Base-by-base conservation (phyloP, 2,797 vertebrate genomes). In the Sebastes jordani region DNA sequence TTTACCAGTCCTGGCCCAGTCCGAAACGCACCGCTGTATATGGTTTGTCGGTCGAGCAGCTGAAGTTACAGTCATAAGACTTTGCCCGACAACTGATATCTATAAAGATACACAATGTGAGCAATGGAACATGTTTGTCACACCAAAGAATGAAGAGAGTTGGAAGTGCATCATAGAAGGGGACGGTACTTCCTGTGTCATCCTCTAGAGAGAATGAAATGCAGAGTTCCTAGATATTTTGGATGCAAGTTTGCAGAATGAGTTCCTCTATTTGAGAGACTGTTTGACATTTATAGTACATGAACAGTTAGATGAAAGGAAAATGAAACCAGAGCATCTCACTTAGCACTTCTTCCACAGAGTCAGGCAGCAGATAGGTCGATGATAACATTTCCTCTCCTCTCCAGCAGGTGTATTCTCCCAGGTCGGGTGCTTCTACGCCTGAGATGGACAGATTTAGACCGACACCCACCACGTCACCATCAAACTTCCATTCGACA, bases 391-490 rank as follows among this genome's bases (percentile, higher is more conserved):
- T 72, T 4, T 73, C 0, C 0, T 0, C 29, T 4, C 64, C 79
- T 2, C 25, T 91, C 93, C 90, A 94, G 87, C 96, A 96, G 83
- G 89, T 94, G 85, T 95, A 96, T 2, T 95, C 61, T 61, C 96
- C 96, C 27, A 91, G 4, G 3, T 20, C 5, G 1, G 86, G 85
- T 0, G 0, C 0, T 0, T 70, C 85, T 6, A 95, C 72, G 0
- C 63, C 3, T 0, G 4, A 49, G 14, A 95, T 0, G 0, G 0
- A 73, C 67, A 95, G 73, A 5, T 63, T 49, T 3, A 4, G n/a
- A 4, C 81, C 91, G 0, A 22, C 1, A 0, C 60, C 27, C 0
- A 59, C 30, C 72, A 3, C 14, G 0, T 29, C 5, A 1, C 0
- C 22, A 0, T 62, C 1, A 7, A 89, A 56, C 59, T 6, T 90